Evolutionary conservation across 2,888 invertebrate genomes (phyloP), one percentile per base, ranked within the genome.

Genomic region (Hemaris fuciformis): DNA sequence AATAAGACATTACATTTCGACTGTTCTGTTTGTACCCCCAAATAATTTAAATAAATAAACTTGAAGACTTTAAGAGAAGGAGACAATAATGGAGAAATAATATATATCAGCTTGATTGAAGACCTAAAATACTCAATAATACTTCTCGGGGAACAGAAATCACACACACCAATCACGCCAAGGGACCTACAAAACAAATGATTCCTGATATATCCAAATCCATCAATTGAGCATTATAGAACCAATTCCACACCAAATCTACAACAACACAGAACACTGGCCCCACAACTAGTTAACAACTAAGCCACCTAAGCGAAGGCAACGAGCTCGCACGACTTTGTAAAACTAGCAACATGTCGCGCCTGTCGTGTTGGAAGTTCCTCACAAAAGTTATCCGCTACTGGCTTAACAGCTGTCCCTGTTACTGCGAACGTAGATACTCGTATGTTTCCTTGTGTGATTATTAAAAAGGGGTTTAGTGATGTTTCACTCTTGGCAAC

Each of bases 311-410:
- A 18, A 18, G 53, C 4, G 53, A 15, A 27, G 18, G 18, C 15
- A 15, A 7, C 27, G 18, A 48, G 46, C 23, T 13, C 13, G 10
- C 45, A 8, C 46, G 18, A 53, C 53, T 53, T 31, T 10, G 25
- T 46, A n/a, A 23, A 25, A 46, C 46, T n/a, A 46, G 18, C 53
- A 53, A 53, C 53, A 31, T 18, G 53, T 53, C 53, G 53, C 43
- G 20, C 45, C 2, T 18, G 31, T 18, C 20, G 53, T 53, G 53
- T 53, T 53, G 27, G 27, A 53, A 53, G 53, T 53, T 53, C 53
- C 20, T 53, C 10, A 31, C 31, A 53, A 31, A 45, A 53, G 53
- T 53, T 53, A 31, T 18, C 31, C 53, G 31, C 8, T n/a, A 27
- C 8, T 2, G 31, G 31, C 53, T 53, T 18, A 31, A 15, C 48